These are phyloP conservation scores for Fringilla coelebs DNA, from an alignment of 2,797 vertebrate genomes.

Conservation along the genomic window DNA sequence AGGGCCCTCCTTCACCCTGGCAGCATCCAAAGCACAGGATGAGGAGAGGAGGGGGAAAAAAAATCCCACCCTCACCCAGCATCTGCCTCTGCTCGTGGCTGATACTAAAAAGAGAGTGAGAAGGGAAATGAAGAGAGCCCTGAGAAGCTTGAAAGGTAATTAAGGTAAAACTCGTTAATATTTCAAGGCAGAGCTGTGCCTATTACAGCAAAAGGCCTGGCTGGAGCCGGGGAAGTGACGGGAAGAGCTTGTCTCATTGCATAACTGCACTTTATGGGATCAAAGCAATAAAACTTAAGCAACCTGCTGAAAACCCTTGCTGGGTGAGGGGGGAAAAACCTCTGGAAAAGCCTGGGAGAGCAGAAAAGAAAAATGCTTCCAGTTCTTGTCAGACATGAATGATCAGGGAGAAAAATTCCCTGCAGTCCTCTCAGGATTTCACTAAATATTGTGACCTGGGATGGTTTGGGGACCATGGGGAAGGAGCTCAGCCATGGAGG, in stretches of 20 bases:
- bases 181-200: constrained; percentile 39
- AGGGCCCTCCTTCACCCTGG: background rate
- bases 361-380: background rate
- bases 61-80: background rate
- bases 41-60: background rate
- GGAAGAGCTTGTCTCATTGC: constrained; percentile 39
- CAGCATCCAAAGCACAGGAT: background rate
- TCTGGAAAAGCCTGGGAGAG: constrained; percentile 19
- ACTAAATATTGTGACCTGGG: background rate
- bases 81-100: background rate
- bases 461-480: background rate
- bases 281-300: constrained; percentile 66
- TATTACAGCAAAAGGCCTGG: constrained; percentile 45
- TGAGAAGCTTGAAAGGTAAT: constrained; percentile 45
- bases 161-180: constrained; percentile 54
- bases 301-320: constrained; percentile 37
- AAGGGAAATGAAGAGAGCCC: background rate
- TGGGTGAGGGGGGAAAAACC: background rate
- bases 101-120: background rate
- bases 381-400: constrained; percentile 9
- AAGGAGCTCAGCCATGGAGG: background rate
- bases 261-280: constrained; percentile 48
- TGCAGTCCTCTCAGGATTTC: background rate
- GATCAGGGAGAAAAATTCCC: background rate
- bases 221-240: constrained; percentile 16